phyloP scores from a whole-genome alignment of 2,888 invertebrate genomes.

The Ctena decussata region DNA sequence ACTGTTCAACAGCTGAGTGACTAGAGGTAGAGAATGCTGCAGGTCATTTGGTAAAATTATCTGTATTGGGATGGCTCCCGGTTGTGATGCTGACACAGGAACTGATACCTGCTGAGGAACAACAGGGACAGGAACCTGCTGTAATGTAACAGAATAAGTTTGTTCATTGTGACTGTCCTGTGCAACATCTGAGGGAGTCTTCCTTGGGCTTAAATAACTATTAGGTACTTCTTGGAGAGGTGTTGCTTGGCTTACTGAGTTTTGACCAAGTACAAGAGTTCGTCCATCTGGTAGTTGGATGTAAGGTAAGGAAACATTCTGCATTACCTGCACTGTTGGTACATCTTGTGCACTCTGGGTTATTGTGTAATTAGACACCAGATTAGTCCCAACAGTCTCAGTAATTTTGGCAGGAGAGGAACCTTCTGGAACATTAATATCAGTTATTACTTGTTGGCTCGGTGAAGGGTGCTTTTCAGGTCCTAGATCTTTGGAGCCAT shows the following conservation, averaged over 20 bases:
- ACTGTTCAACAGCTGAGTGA: slow-evolving; percentile 61
- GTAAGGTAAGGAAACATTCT: slow-evolving; percentile 70
- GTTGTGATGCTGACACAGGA: slow-evolving; percentile 15
- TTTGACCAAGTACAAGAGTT: slow-evolving; percentile 61
- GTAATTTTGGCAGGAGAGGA: background rate
- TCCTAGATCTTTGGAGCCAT: slow-evolving; percentile 25
- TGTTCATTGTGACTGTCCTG: slow-evolving; percentile 20
- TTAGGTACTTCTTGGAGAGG: slow-evolving; percentile 19
- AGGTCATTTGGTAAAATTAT: slow-evolving; percentile 64
- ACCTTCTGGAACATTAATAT: background rate
- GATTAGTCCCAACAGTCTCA: background rate
- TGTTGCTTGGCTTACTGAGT: slow-evolving; percentile 25
- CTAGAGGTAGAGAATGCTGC: slow-evolving; percentile 57
- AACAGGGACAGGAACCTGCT: background rate
- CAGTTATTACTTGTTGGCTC: background rate
- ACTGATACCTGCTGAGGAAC: slow-evolving; percentile 3
- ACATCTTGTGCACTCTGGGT: slow-evolving; percentile 44
- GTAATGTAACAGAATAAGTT: slow-evolving; percentile 9
- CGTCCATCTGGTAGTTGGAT: slow-evolving; percentile 67
- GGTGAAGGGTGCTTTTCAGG: slow-evolving; percentile 23
- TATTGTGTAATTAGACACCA: slow-evolving; percentile 20
- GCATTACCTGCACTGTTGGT: slow-evolving; percentile 68
- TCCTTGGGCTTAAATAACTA: background rate
- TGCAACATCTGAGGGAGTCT: slow-evolving; percentile 19
- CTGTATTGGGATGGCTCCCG: slow-evolving; percentile 61